Conservation (phyloP, 2,797 vertebrate species). For the Myotis planiceps region DNA sequence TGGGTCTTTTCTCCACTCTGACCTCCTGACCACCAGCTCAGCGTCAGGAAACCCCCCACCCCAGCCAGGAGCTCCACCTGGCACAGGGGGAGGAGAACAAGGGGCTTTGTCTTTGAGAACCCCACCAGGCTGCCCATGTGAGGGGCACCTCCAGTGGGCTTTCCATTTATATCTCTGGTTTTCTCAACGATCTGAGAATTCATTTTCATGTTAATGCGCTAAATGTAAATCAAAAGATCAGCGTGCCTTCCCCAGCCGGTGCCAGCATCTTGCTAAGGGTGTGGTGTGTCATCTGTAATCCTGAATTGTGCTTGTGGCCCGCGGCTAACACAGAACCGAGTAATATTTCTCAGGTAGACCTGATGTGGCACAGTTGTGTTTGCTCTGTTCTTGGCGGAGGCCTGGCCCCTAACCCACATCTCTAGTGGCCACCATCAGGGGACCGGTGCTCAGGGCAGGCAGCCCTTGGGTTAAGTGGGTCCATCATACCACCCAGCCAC, state of each 20-base stretch:
- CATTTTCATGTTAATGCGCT: background rate
- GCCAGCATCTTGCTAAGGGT: background rate
- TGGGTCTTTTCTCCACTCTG: background rate
- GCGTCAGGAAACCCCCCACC: background rate
- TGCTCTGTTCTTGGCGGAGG: background rate
- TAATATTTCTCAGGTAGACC: too few relatives aligned
- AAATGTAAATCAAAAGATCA: background rate
- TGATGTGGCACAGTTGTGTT: background rate
- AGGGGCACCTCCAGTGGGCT: background rate
- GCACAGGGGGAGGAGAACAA: fast-evolving
- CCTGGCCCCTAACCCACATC: background rate
- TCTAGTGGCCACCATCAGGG: background rate
- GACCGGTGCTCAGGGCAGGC: background rate
- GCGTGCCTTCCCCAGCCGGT: background rate
- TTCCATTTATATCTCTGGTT: background rate
- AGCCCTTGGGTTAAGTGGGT: background rate
- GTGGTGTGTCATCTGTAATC: too few relatives aligned
- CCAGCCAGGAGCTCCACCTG: background rate
- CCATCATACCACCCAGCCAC: fast-evolving
- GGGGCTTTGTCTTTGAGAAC: background rate
- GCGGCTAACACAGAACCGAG: fast-evolving
- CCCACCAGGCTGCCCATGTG: background rate
- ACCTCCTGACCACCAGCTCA: too few relatives aligned
- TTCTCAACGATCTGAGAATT: background rate
- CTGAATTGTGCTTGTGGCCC: background rate